Base-by-base conservation (phyloP, 2,113 vertebrate genomes). In the Ctenomys sociabilis region DNA sequence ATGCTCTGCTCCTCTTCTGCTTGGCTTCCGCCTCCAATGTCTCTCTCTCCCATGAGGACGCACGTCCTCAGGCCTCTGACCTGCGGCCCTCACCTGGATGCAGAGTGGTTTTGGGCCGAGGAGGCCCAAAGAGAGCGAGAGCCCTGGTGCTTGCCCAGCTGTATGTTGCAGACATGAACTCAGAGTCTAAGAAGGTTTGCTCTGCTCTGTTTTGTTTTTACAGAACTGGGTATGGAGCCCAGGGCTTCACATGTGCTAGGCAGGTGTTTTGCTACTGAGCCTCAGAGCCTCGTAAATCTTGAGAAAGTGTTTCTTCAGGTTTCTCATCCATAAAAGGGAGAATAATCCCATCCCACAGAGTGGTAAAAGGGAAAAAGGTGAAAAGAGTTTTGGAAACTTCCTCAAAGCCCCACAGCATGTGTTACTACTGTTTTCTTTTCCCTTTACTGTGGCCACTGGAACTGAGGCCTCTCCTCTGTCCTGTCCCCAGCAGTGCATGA, bases 11-110 rank as follows among this genome's bases (percentile, higher is more conserved):
- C 49, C 66, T 83, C 68, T 13, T 61, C 35, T 19, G 0, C 43
- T 59, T 52, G 30, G 30, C 13, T 7, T 5, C 16, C 4, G 59
- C 10, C 4, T 26, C 5, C 49, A 0, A 0, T 11, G 5, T 45
- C 37, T 11, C 21, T 22, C 28, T 35, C 11, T 32, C 28, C 35
- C 43, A 0, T 22, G 11, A 78, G 61, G 61, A 45, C 37, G 4
- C 4, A 24, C 3, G 19, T 61, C 61, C 66, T 93, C 52, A 28
- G 19, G 17, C 14, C 40, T 35, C n/a, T 0, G 32, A 37, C n/a
- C 11, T 16, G 24, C 7, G 2, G 49, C 54, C 40, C 84, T 64
- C 1, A 12, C 6, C 7, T 61, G 40, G 81, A 28, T 3, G 0
- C 10, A 52, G 24, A 45, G 45, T 9, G 35, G 28, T 45, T 61